Conservation (phyloP, 2,888 invertebrate species). For the Oligia fasciuncula region DNA sequence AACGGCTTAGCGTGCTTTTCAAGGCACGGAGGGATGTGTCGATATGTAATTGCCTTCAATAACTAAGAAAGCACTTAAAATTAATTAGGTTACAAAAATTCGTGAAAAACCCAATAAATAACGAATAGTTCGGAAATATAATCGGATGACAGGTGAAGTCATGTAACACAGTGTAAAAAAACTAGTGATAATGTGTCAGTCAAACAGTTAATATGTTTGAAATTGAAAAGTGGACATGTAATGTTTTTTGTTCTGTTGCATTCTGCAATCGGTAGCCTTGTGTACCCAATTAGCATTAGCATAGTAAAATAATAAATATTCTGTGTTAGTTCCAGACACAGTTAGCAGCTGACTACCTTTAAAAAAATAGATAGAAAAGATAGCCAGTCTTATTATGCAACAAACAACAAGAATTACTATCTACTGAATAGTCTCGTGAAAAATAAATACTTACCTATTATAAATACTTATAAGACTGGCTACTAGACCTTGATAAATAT, state of each 20-base stretch:
- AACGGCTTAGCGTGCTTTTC: not conserved
- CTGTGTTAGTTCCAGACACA: not conserved
- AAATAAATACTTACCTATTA: too few relatives aligned
- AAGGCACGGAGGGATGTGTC: not conserved
- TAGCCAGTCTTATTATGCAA: too few relatives aligned
- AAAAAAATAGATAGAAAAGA: too few relatives aligned
- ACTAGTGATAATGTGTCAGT: constrained; percentile 23
- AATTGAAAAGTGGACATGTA: constrained; percentile 40
- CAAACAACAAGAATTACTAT: too few relatives aligned
- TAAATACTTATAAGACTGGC: not conserved
- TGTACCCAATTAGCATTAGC: constrained; percentile 40
- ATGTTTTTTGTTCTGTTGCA: constrained; percentile 43
- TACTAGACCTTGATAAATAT: constrained; percentile 40
- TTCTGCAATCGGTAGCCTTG: constrained; percentile 49
- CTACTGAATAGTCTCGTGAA: too few relatives aligned
- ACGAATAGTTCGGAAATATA: constrained; percentile 20
- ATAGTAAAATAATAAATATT: constrained; percentile 40
- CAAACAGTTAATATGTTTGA: constrained; percentile 23
- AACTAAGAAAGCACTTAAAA: constrained; percentile 5
- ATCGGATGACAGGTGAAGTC: constrained; percentile 35
- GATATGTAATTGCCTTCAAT: not conserved
- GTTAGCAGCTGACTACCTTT: too few relatives aligned
- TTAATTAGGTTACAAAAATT: constrained; percentile 6
- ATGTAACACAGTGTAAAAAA: constrained; percentile 23
- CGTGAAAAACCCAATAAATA: constrained; percentile 7